Evolutionary conservation across 2,113 vertebrate genomes (phyloP).

Genomic region (Gambusia holbrooki): DNA sequence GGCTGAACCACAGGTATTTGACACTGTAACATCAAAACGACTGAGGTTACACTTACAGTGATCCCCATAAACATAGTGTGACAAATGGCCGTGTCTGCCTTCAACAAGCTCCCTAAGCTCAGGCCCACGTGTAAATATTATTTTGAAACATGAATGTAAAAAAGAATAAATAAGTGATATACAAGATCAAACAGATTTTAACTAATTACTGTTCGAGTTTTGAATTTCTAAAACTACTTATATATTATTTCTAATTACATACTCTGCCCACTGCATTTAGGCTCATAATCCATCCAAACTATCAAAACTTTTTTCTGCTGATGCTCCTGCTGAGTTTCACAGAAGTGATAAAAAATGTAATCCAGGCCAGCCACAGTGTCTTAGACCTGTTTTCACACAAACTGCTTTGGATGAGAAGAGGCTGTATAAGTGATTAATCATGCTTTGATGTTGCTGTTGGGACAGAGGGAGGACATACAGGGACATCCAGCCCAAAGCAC

Average conservation of each 20-base stretch:
- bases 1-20: background rate
- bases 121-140: background rate
- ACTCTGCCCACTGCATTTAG: background rate
- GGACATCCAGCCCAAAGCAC: constrained; percentile 5
- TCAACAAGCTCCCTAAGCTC: background rate
- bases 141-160: background rate
- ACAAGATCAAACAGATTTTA: background rate
- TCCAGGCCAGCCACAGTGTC: constrained; percentile 44
- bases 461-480: constrained; percentile 29
- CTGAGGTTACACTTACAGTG: background rate
- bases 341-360: constrained; percentile 24
- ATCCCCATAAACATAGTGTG: background rate
- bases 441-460: constrained; percentile 20
- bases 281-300: constrained; percentile 14
- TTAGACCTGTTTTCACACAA: constrained; percentile 51
- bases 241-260: background rate
- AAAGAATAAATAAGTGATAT: background rate
- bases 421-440: constrained; percentile 54
- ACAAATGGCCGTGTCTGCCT: background rate
- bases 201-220: too few species aligned
- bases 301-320: background rate
- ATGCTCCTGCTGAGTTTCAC: constrained; percentile 41
- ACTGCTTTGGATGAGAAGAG: constrained; percentile 28
- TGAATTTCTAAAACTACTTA: background rate
- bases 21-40: background rate